These are phyloP conservation scores for Epinephelus fuscoguttatus DNA, from an alignment of 2,113 vertebrate species.

Conservation along the genomic window DNA sequence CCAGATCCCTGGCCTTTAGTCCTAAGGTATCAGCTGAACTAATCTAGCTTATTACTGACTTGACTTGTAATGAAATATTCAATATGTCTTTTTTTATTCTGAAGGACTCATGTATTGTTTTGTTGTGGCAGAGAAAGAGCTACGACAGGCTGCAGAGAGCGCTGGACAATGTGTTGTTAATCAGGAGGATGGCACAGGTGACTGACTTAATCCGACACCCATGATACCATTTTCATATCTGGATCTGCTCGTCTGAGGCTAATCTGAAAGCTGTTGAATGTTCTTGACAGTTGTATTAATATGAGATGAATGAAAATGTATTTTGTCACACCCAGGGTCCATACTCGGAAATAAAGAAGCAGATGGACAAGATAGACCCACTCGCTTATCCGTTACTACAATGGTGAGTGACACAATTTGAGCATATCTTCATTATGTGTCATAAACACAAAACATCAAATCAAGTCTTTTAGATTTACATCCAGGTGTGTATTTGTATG, in stretches of 20 bases:
- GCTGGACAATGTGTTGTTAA: constrained; percentile 93
- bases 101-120: not conserved
- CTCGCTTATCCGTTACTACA: constrained; percentile 94
- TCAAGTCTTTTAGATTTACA: constrained; percentile 22
- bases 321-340: constrained; percentile 86
- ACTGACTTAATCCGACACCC: constrained; percentile 2
- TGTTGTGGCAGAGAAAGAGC: constrained; percentile 90
- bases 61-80: not conserved
- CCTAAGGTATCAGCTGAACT: constrained; percentile 88
- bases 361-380: constrained; percentile 96
- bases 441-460: not conserved
- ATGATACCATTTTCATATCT: constrained; percentile 1
- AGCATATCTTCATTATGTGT: not conserved
- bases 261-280: constrained; percentile 8
- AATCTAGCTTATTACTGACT: no score
- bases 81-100: not conserved
- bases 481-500: constrained; percentile 42
- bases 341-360: constrained; percentile 95
- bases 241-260: not conserved
- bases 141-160: constrained; percentile 94
- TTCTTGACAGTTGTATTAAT: not conserved
- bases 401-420: constrained; percentile 85
- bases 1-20: constrained; percentile 95
- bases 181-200: constrained; percentile 96
- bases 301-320: not conserved